Percentiles rank a stretch among this genome's conserved stretches.
Conservation (phyloP, 2,888 invertebrate genomes). For the Tyria jacobaeae region DNA sequence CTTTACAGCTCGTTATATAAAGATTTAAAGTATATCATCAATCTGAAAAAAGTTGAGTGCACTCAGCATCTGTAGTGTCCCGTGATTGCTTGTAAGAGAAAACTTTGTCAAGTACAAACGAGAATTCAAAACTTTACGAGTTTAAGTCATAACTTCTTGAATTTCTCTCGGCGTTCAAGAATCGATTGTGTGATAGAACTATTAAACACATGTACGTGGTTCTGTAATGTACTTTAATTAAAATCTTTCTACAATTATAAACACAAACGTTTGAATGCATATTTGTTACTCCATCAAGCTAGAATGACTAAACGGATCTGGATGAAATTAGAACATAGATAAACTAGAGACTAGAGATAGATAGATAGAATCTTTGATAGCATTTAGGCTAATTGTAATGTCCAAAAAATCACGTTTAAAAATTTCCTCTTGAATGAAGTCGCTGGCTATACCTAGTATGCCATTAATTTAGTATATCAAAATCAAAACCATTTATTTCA, state of each 20-base stretch:
- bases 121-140: constrained; percentile 15
- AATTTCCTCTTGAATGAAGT: no score
- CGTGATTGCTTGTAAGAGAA: constrained; percentile 12
- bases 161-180: neutral
- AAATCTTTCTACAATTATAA: neutral
- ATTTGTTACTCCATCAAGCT: no score
- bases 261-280: no score
- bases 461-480: no score
- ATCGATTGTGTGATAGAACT: neutral
- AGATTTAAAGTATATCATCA: neutral
- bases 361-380: no score
- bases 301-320: no score
- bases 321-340: no score
- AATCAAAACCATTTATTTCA: no score
- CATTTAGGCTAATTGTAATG: no score
- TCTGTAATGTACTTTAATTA: neutral
- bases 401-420: no score
- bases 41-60: constrained; percentile 6
- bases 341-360: no score
- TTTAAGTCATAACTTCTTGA: constrained; percentile 7
- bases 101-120: constrained; percentile 12
- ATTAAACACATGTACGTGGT: neutral
- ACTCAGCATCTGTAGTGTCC: constrained; percentile 10
- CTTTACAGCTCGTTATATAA: neutral
- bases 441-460: no score